A percentile compares a stretch with the other conserved stretches of the same genome.
Evolutionary conservation across 2,888 invertebrate genomes (phyloP).

Genomic region (Candidula unifasciata): DNA sequence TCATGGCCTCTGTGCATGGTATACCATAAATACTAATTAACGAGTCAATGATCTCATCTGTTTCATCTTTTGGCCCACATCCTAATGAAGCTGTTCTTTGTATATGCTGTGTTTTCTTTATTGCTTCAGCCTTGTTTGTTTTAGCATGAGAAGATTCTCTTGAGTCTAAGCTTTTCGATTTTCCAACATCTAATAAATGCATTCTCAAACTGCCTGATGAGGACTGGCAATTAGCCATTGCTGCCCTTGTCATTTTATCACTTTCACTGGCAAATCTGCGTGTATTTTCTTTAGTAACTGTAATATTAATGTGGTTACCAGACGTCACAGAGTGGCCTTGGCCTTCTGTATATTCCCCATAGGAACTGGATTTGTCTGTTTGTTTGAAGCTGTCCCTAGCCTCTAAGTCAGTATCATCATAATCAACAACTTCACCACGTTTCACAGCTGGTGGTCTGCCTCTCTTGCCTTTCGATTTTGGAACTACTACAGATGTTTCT

Average conservation of each 20-base stretch:
- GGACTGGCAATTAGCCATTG: neutral
- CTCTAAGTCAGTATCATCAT: constrained; percentile 14
- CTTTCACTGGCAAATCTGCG: constrained; percentile 71
- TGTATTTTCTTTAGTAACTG: constrained; percentile 50
- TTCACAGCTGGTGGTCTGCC: constrained; percentile 48
- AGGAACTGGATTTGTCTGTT: neutral
- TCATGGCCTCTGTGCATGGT: constrained; percentile 75
- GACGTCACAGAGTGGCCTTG: neutral
- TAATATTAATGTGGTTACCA: neutral
- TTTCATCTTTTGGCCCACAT: constrained; percentile 66
- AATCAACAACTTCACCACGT: constrained; percentile 27
- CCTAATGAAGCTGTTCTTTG: constrained; percentile 52
- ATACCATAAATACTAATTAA: constrained; percentile 74
- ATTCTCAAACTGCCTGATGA: constrained; percentile 43
- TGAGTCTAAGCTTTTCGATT: constrained; percentile 57
- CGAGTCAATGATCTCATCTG: constrained; percentile 72
- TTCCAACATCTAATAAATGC: constrained; percentile 50
- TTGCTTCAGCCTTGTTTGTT: neutral
- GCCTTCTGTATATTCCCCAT: neutral
- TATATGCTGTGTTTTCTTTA: constrained; percentile 21
- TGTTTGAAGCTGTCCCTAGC: neutral
- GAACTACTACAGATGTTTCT: constrained; percentile 60
- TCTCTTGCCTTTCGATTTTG: constrained; percentile 52
- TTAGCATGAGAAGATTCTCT: constrained; percentile 27
- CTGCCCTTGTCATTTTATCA: constrained; percentile 67